A percentile compares a stretch with the other conserved stretches of the same genome.
Conservation (phyloP, 2,113 vertebrate genomes). For the Theristicus caerulescens region DNA sequence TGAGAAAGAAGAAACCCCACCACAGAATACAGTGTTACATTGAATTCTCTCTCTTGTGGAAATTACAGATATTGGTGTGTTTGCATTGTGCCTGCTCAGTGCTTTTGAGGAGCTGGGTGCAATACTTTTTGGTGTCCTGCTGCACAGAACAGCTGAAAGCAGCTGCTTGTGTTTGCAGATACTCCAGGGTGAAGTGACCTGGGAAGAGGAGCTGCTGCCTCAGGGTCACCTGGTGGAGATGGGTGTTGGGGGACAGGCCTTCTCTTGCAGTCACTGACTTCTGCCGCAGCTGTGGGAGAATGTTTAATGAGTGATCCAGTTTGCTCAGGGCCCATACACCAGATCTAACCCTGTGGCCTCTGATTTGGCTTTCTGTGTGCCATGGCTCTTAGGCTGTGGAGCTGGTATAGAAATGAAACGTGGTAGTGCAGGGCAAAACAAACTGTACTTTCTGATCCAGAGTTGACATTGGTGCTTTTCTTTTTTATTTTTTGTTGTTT, state of each 20-base stretch:
- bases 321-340: background rate
- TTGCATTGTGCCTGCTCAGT: background rate
- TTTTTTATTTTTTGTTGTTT: background rate
- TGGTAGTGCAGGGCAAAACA: background rate
- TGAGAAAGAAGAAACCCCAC: background rate
- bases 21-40: background rate
- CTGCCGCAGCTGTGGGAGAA: background rate
- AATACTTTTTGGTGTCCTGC: background rate
- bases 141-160: background rate
- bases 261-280: background rate
- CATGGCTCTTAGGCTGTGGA: background rate
- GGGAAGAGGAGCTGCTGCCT: background rate
- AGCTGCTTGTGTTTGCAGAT: background rate
- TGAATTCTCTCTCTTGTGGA: background rate
- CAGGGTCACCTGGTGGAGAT: background rate
- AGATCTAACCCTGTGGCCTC: background rate
- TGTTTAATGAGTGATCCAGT: background rate
- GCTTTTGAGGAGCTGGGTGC: background rate
- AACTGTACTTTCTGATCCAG: background rate
- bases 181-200: background rate
- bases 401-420: background rate
- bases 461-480: background rate
- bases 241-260: background rate
- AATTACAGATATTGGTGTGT: background rate
- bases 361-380: background rate